These are phyloP conservation scores for Zeus faber DNA, from an alignment of 2,113 vertebrate species.

Conservation along the genomic window DNA sequence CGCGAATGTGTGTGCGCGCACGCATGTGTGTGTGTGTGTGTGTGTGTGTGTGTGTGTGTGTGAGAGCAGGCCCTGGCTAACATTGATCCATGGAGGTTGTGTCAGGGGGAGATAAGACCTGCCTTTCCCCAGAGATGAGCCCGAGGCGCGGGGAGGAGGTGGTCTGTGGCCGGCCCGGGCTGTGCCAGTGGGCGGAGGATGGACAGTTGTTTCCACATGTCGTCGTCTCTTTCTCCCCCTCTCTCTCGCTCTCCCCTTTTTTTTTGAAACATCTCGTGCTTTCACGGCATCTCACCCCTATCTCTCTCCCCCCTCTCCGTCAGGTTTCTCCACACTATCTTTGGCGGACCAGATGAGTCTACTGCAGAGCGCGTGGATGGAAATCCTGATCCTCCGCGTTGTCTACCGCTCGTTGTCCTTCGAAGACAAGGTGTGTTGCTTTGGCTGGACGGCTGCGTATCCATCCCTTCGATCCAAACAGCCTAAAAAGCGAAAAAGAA, in stretches of 20 bases:
- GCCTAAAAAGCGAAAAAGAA: too few relatives aligned
- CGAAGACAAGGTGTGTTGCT: conserved; percentile 87
- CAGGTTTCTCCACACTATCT: conserved; percentile 98
- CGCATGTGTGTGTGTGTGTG: conserved; percentile 32
- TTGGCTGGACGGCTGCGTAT: not conserved
- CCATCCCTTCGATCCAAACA: too few relatives aligned
- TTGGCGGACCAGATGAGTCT: conserved; percentile 99
- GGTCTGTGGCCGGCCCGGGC: conserved; percentile 19
- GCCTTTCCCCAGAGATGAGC: conserved; percentile 70
- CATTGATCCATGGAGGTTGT: conserved; percentile 79
- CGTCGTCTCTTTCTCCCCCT: not conserved
- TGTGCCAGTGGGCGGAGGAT: conserved; percentile 8
- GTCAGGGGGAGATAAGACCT: conserved; percentile 78
- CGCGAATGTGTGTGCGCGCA: conserved; percentile 30
- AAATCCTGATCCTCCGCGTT: conserved; percentile 96
- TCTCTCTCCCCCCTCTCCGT: conserved; percentile 7
- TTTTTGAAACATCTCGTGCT: too few relatives aligned
- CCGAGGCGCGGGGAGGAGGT: conserved; percentile 54
- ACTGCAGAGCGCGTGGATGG: conserved; percentile 99
- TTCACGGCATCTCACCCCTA: too few relatives aligned
- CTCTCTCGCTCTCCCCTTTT: not conserved
- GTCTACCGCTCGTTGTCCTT: conserved; percentile 97
- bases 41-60: conserved; percentile 48
- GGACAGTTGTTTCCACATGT: not conserved
- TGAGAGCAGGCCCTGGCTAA: conserved; percentile 66